phyloP scores from a whole-genome alignment of 1,140 invertebrate genomes.

The Xylocopa sonorina region DNA sequence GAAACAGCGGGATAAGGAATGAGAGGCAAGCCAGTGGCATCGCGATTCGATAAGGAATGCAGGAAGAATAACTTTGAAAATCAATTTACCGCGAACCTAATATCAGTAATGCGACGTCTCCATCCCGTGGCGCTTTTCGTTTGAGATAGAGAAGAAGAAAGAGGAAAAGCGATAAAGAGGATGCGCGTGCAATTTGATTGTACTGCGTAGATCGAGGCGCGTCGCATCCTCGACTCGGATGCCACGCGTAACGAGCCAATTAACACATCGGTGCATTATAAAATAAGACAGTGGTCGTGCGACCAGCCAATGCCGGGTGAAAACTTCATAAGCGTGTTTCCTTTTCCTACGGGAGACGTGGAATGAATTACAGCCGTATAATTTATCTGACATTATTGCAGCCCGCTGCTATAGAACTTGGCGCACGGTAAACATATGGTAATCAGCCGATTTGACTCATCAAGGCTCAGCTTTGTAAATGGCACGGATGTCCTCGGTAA shows the following conservation, averaged over 20 bases:
- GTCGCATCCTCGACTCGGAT: background rate
- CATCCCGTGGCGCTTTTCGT: no score
- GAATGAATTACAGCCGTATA: conserved; percentile 64
- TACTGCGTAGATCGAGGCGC: no score
- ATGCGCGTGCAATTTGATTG: background rate
- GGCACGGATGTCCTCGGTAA: conserved; percentile 69
- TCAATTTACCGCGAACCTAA: no score
- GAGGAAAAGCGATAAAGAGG: background rate
- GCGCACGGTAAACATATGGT: conserved; percentile 67
- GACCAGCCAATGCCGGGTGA: conserved; percentile 10
- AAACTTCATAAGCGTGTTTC: conserved; percentile 50
- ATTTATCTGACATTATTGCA: conserved; percentile 60
- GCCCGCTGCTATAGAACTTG: conserved; percentile 43
- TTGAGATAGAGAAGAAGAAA: no score
- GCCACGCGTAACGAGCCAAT: background rate
- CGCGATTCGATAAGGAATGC: no score
- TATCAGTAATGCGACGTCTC: no score
- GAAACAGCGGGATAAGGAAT: no score
- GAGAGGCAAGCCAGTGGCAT: no score
- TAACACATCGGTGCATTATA: conserved; percentile 21
- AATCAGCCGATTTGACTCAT: conserved; percentile 73
- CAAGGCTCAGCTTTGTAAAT: conserved; percentile 72
- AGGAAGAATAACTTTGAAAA: no score
- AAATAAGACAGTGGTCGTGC: conserved; percentile 21
- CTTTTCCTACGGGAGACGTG: conserved; percentile 32